Percentiles rank a stretch among this genome's conserved stretches.
Evolutionary conservation across 2,113 vertebrate genomes (phyloP).

Genomic region (Neoarius graeffei): DNA sequence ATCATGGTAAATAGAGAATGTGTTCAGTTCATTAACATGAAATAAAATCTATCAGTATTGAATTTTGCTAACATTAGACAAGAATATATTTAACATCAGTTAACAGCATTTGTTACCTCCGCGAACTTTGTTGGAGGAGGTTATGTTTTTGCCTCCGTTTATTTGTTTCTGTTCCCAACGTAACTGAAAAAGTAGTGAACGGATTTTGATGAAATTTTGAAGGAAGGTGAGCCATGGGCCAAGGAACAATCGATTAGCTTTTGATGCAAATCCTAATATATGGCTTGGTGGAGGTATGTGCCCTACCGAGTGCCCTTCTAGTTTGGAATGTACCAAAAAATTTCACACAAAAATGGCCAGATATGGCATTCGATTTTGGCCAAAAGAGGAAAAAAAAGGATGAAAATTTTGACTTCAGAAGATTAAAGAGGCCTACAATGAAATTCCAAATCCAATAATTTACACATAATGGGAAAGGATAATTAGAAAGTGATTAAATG

Average conservation of each 20-base stretch:
- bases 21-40: not conserved
- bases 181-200: too few relatives aligned
- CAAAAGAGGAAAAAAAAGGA: not conserved
- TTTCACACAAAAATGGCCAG: not conserved
- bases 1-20: not conserved
- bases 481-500: not conserved
- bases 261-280: too few relatives aligned
- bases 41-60: not conserved
- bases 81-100: not conserved
- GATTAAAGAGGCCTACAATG: not conserved
- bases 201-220: too few relatives aligned
- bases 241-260: too few relatives aligned
- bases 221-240: too few relatives aligned
- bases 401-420: not conserved
- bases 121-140: too few relatives aligned
- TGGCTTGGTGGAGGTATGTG: too few relatives aligned
- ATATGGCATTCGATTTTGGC: not conserved
- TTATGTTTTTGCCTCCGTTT: too few relatives aligned
- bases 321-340: not conserved
- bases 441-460: not conserved
- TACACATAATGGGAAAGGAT: not conserved
- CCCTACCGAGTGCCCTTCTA: too few relatives aligned
- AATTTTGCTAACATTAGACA: not conserved
- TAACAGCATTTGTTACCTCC: not conserved
- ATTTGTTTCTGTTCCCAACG: too few relatives aligned